Base-by-base conservation (phyloP, 2,888 invertebrate species). In the Lithophane semibrunnea region DNA sequence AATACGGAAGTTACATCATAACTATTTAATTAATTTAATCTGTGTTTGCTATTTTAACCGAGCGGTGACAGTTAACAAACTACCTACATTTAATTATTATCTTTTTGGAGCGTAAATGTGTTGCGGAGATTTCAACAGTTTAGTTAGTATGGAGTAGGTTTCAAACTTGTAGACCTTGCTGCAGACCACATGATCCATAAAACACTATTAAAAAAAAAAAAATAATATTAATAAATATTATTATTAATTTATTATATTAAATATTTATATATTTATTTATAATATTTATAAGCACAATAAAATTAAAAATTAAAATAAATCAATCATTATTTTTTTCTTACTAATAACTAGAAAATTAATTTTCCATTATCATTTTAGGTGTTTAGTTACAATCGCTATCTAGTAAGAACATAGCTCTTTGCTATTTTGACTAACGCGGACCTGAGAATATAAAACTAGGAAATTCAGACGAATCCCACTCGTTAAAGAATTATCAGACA, bases 91-190 rank as follows among this genome's bases (percentile, higher is more conserved):
- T 56, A n/a, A n/a, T 56, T 29, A n/a, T 80, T 75, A 86, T 88
- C 78, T 77, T 79, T 77, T 78, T 77, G n/a, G 83, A 64, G 37
- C 70, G 76, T 44, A 60, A 54, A 47, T 69, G 71, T 61, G 47
- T 65, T 29, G n/a, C 75, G 16, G 47, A 52, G 61, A 74, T 67
- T 66, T 49, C 47, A 49, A 44, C 12, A 3, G 73, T 52, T 70
- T 9, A 24, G 16, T 44, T 42, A 83, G 61, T 70, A 24, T 79
- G 73, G 79, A 86, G 64, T 58, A 65, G 65, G 64, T 8, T 77
- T 65, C 16, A 18, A 29, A n/a, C n/a, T n/a, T n/a, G n/a, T n/a
- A n/a, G n/a, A n/a, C n/a, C n/a, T n/a, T n/a, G n/a, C n/a, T n/a
- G n/a, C n/a, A n/a, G n/a, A n/a, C n/a, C n/a, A n/a, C n/a, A n/a